Evolutionary conservation across 2,113 vertebrate genomes (phyloP).

Genomic region (Microtus oregoni): DNA sequence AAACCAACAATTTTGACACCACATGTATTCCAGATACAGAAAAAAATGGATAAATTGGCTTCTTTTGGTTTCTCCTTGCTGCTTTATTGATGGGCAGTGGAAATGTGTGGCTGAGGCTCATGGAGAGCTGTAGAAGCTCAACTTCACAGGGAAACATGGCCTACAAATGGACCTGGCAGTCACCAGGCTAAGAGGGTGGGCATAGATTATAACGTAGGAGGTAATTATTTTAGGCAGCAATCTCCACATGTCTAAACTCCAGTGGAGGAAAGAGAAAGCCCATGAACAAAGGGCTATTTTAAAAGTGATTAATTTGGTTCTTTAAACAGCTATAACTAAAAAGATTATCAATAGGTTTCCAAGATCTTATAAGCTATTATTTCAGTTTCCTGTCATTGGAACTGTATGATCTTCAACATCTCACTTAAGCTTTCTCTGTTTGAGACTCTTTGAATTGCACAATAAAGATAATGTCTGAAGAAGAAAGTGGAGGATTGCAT

Average conservation of each 20-base stretch:
- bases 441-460: slow-evolving; percentile 32
- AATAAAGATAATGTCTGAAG: slow-evolving; percentile 20
- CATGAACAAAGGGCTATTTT: not conserved
- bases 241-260: slow-evolving; percentile 14
- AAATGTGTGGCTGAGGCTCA: slow-evolving; percentile 28
- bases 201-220: not conserved
- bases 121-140: not conserved
- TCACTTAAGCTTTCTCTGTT: not conserved
- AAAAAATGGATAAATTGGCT: slow-evolving; percentile 74
- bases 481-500: slow-evolving; percentile 4
- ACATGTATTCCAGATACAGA: slow-evolving; percentile 65
- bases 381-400: slow-evolving; percentile 12
- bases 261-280: not conserved
- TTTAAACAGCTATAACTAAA: slow-evolving; percentile 22
- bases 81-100: slow-evolving; percentile 33
- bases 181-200: not conserved
- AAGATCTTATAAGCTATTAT: slow-evolving; percentile 41
- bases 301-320: slow-evolving; percentile 51
- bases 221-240: slow-evolving; percentile 50
- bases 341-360: slow-evolving; percentile 27
- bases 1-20: slow-evolving; percentile 78
- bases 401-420: not conserved
- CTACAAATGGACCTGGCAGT: not conserved
- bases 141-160: not conserved
- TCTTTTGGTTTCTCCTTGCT: slow-evolving; percentile 64